Conservation (phyloP, 2,797 vertebrate genomes). For the Amphiprion clarkii region DNA sequence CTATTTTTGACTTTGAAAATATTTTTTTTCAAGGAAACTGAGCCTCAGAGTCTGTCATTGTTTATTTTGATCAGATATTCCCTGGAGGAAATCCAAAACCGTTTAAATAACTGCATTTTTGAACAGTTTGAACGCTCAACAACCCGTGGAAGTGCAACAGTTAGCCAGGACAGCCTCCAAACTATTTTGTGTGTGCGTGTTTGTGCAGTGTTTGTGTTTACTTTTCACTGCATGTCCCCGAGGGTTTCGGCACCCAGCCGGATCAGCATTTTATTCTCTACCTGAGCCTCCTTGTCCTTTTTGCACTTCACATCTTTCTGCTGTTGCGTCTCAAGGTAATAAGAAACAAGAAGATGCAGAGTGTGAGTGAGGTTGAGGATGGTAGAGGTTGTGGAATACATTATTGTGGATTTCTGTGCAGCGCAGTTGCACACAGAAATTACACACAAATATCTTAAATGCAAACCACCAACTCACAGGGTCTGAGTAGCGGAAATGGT, state of each 20-base stretch:
- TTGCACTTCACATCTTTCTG: constrained; percentile 26
- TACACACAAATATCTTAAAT: background rate
- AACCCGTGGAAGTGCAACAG: background rate
- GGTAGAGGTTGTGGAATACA: constrained; percentile 37
- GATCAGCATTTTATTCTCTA: constrained; percentile 45
- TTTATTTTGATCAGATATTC: background rate
- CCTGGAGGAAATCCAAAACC: background rate
- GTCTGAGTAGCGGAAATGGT: background rate
- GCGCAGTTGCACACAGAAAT: constrained; percentile 2
- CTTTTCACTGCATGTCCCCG: constrained; percentile 29
- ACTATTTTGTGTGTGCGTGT: background rate
- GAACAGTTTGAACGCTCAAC: background rate
- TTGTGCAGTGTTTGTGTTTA: background rate
- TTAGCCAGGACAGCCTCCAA: constrained; percentile 18
- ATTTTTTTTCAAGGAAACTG: background rate
- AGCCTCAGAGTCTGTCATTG: background rate
- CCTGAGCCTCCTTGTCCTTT: constrained; percentile 41
- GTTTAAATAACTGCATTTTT: background rate
- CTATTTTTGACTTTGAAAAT: background rate
- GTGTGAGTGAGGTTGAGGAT: constrained; percentile 20
- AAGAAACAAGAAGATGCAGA: constrained; percentile 9
- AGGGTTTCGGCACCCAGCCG: constrained; percentile 30
- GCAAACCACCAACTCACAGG: background rate
- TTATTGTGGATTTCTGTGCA: constrained; percentile 19
- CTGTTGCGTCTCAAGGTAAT: constrained; percentile 42